phyloP scores from a whole-genome alignment of 2,797 vertebrate genomes.

The Leptodactylus fallax region DNA sequence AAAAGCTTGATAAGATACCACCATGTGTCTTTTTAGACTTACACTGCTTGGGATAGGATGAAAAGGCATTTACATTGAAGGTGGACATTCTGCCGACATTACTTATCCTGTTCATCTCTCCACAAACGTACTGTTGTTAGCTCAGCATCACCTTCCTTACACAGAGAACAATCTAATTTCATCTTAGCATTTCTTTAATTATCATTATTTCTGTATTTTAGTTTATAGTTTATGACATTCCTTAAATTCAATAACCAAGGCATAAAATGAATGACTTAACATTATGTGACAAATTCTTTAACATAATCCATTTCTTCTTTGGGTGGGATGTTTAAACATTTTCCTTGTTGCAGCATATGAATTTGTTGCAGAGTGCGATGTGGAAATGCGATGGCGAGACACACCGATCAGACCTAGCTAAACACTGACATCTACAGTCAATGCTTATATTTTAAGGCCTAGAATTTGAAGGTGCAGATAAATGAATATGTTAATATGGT shows the following conservation, averaged over 20 bases:
- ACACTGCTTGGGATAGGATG: background rate
- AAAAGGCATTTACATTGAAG: background rate
- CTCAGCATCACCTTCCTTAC: slow-evolving; percentile 4
- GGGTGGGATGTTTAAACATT: background rate
- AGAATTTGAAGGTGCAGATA: background rate
- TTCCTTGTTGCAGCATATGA: slow-evolving; percentile 18
- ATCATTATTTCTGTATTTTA: slow-evolving; percentile 28
- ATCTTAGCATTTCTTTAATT: slow-evolving; percentile 11
- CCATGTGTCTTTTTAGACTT: background rate
- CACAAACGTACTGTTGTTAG: background rate
- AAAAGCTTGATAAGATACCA: background rate
- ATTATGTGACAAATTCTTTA: slow-evolving; percentile 40
- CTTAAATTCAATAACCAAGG: slow-evolving; percentile 24
- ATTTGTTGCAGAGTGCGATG: slow-evolving; percentile 3
- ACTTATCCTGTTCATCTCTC: slow-evolving; percentile 8
- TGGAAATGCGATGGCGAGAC: background rate
- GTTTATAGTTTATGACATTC: slow-evolving; percentile 15
- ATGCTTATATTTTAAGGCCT: background rate
- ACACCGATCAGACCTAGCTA: slow-evolving; percentile 2
- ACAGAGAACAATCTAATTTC: background rate
- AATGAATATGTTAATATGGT: background rate
- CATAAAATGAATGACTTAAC: slow-evolving; percentile 36
- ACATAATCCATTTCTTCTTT: slow-evolving; percentile 33
- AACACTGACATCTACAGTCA: slow-evolving; percentile 57
- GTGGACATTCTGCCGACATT: background rate